Evolutionary conservation across 2,888 invertebrate genomes (phyloP).

Genomic region (Clostera curtula): DNA sequence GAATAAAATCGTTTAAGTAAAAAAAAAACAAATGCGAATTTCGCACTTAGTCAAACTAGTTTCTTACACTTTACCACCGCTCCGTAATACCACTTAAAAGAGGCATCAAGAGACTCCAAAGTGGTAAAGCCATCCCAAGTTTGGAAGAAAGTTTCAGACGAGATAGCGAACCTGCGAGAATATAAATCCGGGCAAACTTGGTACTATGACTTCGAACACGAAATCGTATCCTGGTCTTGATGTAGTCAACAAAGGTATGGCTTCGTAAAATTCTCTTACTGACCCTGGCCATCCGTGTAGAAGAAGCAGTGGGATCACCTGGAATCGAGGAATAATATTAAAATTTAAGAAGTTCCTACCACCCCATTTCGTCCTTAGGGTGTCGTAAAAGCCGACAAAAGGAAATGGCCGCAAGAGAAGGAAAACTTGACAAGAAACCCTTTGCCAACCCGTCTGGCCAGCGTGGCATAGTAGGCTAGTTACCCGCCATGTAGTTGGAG

Average conservation of each 20-base stretch:
- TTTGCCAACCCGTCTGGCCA: no score
- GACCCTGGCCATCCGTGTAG: constrained; percentile 93
- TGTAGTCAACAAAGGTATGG: constrained; percentile 79
- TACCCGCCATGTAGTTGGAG: no score
- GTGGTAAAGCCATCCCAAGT: not conserved
- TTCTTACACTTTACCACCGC: no score
- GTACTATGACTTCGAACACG: constrained; percentile 80
- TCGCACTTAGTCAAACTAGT: no score
- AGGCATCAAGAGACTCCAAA: no score
- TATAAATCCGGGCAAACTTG: constrained; percentile 72
- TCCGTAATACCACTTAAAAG: no score
- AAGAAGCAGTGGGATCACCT: constrained; percentile 79
- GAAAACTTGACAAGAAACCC: no score
- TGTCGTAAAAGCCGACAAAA: not conserved
- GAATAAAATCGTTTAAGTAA: no score
- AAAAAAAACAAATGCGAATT: no score
- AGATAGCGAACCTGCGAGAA: constrained; percentile 50
- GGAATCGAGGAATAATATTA: constrained; percentile 7
- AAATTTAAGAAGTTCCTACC: not conserved
- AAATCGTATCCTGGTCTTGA: constrained; percentile 67
- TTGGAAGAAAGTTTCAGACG: not conserved
- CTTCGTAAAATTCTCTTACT: constrained; percentile 84
- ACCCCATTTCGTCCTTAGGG: not conserved
- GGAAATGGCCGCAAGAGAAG: no score
- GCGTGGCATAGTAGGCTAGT: no score